Conservation (phyloP, 2,113 vertebrate species). For the Pseudorhombus dupliciocellatus region DNA sequence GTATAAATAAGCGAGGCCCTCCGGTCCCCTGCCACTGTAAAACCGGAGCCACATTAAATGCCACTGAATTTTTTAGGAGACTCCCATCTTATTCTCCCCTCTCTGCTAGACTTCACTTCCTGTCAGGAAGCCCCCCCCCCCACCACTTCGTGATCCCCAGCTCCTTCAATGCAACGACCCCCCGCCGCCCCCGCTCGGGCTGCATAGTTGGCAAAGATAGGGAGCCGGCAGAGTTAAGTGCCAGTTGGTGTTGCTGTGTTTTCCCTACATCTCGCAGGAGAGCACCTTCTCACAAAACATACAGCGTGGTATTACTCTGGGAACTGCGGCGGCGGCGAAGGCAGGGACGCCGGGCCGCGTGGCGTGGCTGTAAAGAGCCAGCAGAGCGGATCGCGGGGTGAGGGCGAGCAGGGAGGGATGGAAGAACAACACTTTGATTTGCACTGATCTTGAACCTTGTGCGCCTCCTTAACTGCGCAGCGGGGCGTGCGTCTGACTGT, state of each 20-base stretch:
- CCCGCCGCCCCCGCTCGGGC: slow-evolving; percentile 71
- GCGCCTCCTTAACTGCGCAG: slow-evolving; percentile 81
- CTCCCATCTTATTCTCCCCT: slow-evolving; percentile 75
- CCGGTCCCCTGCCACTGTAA: slow-evolving; percentile 58
- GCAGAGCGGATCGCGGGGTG: slow-evolving; percentile 25
- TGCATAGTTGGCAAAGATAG: slow-evolving; percentile 88
- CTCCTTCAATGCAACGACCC: slow-evolving; percentile 51
- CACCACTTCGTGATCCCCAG: slow-evolving; percentile 59
- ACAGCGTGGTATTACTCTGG: slow-evolving; percentile 86
- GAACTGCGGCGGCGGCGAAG: slow-evolving; percentile 73
- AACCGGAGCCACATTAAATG: slow-evolving; percentile 89
- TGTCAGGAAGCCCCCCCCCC: slow-evolving; percentile 89
- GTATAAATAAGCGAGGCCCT: slow-evolving; percentile 57
- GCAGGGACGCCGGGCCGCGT: slow-evolving; percentile 73
- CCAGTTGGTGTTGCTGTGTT: slow-evolving; percentile 97
- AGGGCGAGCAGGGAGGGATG: slow-evolving; percentile 43
- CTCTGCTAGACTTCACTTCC: slow-evolving; percentile 87
- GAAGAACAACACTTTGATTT: slow-evolving; percentile 85
- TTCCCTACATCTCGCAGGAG: slow-evolving; percentile 90
- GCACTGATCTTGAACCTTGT: slow-evolving; percentile 80
- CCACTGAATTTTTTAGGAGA: slow-evolving; percentile 84
- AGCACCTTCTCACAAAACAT: slow-evolving; percentile 89
- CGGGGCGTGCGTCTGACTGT: slow-evolving; percentile 78
- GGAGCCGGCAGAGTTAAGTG: slow-evolving; percentile 93
- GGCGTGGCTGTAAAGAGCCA: slow-evolving; percentile 64